These are phyloP conservation scores for Drosophila tanythrix DNA, from an alignment of 2,888 invertebrate species.

Conservation along the genomic window DNA sequence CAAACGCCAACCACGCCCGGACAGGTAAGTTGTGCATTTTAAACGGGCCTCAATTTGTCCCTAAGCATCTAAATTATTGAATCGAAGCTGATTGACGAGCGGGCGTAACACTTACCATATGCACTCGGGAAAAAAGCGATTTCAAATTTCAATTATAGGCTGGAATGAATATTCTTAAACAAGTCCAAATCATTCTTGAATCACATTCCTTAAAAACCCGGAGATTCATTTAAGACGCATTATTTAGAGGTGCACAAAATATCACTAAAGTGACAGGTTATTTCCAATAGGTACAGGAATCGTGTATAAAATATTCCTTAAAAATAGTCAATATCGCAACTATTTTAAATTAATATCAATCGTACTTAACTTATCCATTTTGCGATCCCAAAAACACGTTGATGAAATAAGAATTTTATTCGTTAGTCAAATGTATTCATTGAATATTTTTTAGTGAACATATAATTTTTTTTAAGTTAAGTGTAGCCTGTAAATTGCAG, in stretches of 20 bases:
- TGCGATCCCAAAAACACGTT: background rate
- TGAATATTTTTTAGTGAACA: background rate
- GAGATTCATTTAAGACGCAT: background rate
- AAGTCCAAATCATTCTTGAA: background rate
- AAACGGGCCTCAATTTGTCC: background rate
- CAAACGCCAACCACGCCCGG: constrained; percentile 85
- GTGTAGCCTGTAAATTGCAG: background rate
- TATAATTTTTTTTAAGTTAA: background rate
- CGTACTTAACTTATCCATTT: background rate
- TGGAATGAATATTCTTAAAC: background rate
- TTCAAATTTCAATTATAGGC: background rate
- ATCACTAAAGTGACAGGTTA: background rate
- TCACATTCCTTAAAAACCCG: background rate
- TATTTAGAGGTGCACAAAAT: background rate
- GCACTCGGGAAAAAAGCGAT: background rate
- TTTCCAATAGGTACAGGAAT: background rate
- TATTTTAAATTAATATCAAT: background rate
- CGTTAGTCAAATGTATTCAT: background rate
- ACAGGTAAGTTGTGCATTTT: constrained; percentile 75
- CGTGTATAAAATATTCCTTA: background rate
- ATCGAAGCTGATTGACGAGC: constrained; percentile 18
- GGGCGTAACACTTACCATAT: background rate
- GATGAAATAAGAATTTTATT: background rate
- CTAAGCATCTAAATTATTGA: constrained; percentile 21
- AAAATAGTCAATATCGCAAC: background rate